These are phyloP conservation scores for Elaeidobius kamerunicus DNA, from an alignment of 2,888 invertebrate genomes.

Conservation along the genomic window DNA sequence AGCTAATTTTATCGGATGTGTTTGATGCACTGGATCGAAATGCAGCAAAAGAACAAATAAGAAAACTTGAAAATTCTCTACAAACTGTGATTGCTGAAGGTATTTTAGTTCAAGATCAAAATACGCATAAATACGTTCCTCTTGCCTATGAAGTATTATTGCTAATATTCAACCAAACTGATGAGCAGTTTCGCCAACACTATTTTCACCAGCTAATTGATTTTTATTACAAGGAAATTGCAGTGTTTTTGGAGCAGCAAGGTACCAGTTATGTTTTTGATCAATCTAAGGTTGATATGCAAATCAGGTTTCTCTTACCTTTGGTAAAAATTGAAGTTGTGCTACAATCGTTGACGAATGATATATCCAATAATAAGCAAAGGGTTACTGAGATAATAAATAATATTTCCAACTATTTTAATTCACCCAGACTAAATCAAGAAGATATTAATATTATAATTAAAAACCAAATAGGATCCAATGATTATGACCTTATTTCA, in stretches of 20 bases:
- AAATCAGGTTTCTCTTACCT: conserved; percentile 16
- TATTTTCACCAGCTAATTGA: conserved; percentile 25
- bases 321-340: conserved; percentile 17
- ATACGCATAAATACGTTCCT: conserved; percentile 6
- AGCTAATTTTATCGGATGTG: background rate
- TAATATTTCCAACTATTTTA: conserved; percentile 19
- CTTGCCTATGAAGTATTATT: conserved; percentile 23
- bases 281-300: conserved; percentile 4
- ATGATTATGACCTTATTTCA: conserved; percentile 32
- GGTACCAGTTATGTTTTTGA: background rate
- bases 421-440: conserved; percentile 28
- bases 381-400: conserved; percentile 4
- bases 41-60: background rate
- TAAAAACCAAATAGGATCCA: conserved; percentile 33
- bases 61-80: background rate
- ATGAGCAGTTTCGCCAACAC: conserved; percentile 23
- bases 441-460: conserved; percentile 38
- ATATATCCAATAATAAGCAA: background rate
- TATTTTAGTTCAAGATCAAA: conserved; percentile 13
- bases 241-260: background rate
- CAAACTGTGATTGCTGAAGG: background rate
- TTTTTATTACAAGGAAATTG: conserved; percentile 24
- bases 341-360: background rate
- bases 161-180: conserved; percentile 14
- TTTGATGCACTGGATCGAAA: conserved; percentile 9